Evolutionary conservation across 2,797 vertebrate species (phyloP), one percentile per base, ranked within the genome.

Genomic region (Lepus townsendii): DNA sequence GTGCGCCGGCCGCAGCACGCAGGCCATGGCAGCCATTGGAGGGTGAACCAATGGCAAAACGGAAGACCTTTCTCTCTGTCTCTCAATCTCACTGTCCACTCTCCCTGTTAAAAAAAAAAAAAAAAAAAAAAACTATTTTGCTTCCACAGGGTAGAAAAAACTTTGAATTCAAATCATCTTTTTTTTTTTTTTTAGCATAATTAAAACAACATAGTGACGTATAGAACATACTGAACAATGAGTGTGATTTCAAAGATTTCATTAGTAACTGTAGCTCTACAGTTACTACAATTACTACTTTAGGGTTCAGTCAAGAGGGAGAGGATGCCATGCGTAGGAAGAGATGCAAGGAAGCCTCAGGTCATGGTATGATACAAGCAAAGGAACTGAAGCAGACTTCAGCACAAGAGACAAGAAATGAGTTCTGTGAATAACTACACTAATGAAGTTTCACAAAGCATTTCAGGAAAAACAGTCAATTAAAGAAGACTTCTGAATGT

Each of bases 91-190:
- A 38, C 5, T 38, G 38, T 38, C 38, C 38, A 38, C 38, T 38
- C 38, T 38, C 5, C 38, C 38, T 38, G 38, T 6, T 1, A 27
- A 88, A 86, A 95, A 69, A 57, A 27, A 27, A 88, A 86, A 95
- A 69, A 57, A 27, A 88, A 86, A 95, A 69, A 86, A 86, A 95
- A 69, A 57, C 6, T 57, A 76, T 73, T 75, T 88, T 73, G 8
- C 50, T 92, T 96, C 76, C 63, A 27, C 14, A 63, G 8, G 47
- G n/a, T 22, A 24, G 35, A 63, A 54, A 62, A 73, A 26, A 42
- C 24, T 52, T 69, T 75, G 26, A 73, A 91, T 78, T 75, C 62
- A 91, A 96, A 72, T 52, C 20, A 83, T 17, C 72, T n/a, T 32
- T 91, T 72, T 88, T 35, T 35, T 35, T 35, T 35, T 35, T 35